Evolutionary conservation across 2,888 invertebrate species (phyloP).

Genomic region (Drosophila austrosaltans): DNA sequence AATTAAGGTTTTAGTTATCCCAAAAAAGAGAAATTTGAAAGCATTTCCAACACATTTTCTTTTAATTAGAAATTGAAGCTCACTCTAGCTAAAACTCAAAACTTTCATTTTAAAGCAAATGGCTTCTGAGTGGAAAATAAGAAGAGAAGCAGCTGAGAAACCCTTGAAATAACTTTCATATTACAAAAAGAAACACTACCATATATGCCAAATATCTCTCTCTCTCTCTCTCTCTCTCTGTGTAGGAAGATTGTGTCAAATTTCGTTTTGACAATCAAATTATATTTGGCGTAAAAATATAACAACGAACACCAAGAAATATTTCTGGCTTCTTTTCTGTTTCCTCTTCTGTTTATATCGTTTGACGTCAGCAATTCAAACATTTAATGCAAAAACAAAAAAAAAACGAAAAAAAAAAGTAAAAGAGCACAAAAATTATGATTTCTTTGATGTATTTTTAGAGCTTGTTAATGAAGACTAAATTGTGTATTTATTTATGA

Average conservation of each 20-base stretch:
- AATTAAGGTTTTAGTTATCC: slow-evolving; percentile 49
- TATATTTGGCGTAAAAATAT: slow-evolving; percentile 24
- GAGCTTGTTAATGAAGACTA: slow-evolving; percentile 54
- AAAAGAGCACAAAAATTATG: slow-evolving; percentile 12
- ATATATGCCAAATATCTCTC: too few species aligned
- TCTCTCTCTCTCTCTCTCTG: background rate
- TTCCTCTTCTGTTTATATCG: slow-evolving; percentile 7
- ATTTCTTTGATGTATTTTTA: slow-evolving; percentile 68
- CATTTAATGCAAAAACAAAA: slow-evolving; percentile 21
- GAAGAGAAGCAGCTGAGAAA: slow-evolving; percentile 13
- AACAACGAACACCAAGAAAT: background rate
- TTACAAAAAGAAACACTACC: slow-evolving; percentile 1
- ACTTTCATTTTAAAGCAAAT: too few species aligned
- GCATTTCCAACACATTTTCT: slow-evolving; percentile 23
- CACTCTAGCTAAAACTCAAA: background rate
- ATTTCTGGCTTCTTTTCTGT: slow-evolving; percentile 8
- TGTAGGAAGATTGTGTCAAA: slow-evolving; percentile 7
- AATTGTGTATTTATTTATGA: slow-evolving; percentile 49
- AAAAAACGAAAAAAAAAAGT: slow-evolving; percentile 28
- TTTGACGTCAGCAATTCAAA: slow-evolving; percentile 55
- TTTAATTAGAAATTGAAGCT: slow-evolving; percentile 15
- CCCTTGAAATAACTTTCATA: background rate
- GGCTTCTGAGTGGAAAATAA: background rate
- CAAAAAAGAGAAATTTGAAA: slow-evolving; percentile 8
- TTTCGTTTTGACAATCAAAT: slow-evolving; percentile 32